phyloP scores from a whole-genome alignment of 2,797 vertebrate species.

The Takifugu ocellatus region DNA sequence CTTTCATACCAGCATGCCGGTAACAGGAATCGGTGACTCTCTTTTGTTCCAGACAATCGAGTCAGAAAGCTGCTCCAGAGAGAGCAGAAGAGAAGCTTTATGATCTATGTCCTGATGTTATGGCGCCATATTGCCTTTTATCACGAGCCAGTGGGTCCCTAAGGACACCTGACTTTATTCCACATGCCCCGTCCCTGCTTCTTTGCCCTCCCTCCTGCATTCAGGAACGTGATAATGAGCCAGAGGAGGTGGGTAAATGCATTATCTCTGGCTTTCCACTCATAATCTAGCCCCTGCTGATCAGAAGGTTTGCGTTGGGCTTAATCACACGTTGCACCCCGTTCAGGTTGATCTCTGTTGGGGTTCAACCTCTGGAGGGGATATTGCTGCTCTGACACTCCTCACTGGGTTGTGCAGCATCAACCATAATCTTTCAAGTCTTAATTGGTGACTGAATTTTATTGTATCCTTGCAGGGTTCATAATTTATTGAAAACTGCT shows the following conservation, averaged over 20 bases:
- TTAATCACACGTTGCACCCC: constrained; percentile 38
- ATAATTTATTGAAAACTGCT: too few relatives aligned
- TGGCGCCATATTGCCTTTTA: constrained; percentile 58
- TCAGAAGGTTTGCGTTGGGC: constrained; percentile 29
- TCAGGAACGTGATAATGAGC: constrained; percentile 66
- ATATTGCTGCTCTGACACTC: too few relatives aligned
- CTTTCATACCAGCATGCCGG: constrained; percentile 2
- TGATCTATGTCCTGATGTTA: constrained; percentile 67
- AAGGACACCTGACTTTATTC: constrained; percentile 70
- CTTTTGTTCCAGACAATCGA: constrained; percentile 37
- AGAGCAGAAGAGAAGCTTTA: constrained; percentile 71
- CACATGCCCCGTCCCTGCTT: constrained; percentile 56
- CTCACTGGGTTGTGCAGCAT: too few relatives aligned
- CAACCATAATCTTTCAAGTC: too few relatives aligned
- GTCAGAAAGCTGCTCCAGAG: constrained; percentile 40
- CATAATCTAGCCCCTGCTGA: constrained; percentile 5
- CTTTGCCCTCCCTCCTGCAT: constrained; percentile 60
- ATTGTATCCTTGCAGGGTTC: too few relatives aligned
- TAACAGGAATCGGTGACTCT: constrained; percentile 19
- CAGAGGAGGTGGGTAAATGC: constrained; percentile 30
- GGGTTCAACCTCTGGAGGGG: constrained; percentile 3
- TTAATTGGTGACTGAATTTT: too few relatives aligned
- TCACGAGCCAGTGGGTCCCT: constrained; percentile 65
- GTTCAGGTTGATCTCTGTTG: constrained; percentile 34
- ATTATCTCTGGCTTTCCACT: constrained; percentile 38